Conservation (phyloP, 64 coral and sea anemone species). For the Montipora efflorescens region DNA sequence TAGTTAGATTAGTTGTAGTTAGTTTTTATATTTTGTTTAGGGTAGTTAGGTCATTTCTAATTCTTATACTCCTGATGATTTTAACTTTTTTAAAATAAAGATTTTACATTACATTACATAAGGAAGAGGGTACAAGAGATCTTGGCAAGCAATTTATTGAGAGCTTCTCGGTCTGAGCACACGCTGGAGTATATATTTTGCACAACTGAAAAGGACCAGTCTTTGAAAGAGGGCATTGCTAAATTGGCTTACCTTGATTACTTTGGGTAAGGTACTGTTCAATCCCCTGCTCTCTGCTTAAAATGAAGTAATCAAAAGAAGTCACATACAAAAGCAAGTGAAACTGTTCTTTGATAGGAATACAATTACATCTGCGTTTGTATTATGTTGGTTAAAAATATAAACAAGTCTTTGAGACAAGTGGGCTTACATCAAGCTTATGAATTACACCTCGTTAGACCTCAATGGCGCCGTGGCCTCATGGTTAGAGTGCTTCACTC, state of each 20-base stretch:
- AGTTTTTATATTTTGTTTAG: too few species aligned
- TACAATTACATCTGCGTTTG: background rate
- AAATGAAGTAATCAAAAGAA: background rate
- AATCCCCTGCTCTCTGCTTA: constrained; percentile 6
- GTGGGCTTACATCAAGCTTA: constrained; percentile 1
- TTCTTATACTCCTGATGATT: too few species aligned
- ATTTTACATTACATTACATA: background rate
- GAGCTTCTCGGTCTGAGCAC: background rate
- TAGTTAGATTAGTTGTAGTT: too few species aligned
- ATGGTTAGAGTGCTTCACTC: too few species aligned
- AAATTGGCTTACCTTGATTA: background rate
- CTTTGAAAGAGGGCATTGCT: background rate
- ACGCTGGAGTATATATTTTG: background rate
- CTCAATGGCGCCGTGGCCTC: too few species aligned
- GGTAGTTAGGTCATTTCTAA: too few species aligned
- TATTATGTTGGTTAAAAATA: background rate
- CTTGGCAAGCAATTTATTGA: background rate
- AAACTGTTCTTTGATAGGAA: background rate
- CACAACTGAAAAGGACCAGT: background rate
- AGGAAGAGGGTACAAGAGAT: background rate
- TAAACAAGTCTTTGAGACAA: background rate
- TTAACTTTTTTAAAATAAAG: too few species aligned
- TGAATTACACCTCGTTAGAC: background rate
- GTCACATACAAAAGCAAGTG: background rate
- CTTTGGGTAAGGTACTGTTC: background rate